phyloP scores from a whole-genome alignment of 2,797 vertebrate species.

The Paramormyrops hopkinsi region DNA sequence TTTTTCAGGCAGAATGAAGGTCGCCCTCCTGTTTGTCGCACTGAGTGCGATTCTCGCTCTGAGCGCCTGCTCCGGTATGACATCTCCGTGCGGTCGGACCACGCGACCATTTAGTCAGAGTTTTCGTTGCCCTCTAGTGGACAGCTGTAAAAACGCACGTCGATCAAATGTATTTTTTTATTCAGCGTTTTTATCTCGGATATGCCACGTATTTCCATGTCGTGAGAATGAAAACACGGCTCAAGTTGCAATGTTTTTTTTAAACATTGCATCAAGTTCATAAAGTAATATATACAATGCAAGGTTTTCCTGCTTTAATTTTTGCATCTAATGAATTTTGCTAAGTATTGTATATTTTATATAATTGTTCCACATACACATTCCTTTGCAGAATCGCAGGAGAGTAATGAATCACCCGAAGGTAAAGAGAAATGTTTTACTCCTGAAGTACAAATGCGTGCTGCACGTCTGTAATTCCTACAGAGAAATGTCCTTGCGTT shows the following conservation, averaged over 20 bases:
- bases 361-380: not conserved
- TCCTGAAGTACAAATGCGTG: constrained; percentile 22
- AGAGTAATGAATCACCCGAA: constrained; percentile 67
- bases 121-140: constrained; percentile 11
- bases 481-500: not conserved
- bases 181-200: not conserved
- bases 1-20: constrained; percentile 22
- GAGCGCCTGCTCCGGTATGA: constrained; percentile 16
- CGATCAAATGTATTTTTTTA: not conserved
- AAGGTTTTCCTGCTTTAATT: not conserved
- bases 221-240: not conserved
- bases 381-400: constrained; percentile 60
- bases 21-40: not conserved
- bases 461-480: constrained; percentile 41
- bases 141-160: not conserved
- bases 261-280: not conserved
- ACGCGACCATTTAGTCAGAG: not conserved
- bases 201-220: not conserved
- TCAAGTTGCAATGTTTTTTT: not conserved
- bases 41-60: constrained; percentile 13
- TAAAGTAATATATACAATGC: not conserved
- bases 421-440: constrained; percentile 47
- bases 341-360: not conserved
- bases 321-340: not conserved
- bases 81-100: not conserved